Conservation (phyloP, 2,797 vertebrate species). For the Gymnopithys bicolor region DNA sequence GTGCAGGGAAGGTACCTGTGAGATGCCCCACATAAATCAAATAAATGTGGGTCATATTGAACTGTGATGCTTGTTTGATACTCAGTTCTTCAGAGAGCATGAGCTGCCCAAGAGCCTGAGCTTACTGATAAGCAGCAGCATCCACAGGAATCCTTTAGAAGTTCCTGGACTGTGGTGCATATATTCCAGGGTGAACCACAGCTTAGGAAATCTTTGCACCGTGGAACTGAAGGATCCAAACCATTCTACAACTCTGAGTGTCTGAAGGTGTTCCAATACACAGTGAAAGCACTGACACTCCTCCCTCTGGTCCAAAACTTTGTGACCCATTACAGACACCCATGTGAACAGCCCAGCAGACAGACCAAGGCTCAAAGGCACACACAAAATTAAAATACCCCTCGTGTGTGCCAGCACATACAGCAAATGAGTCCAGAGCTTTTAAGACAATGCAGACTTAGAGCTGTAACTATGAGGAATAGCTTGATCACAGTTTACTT, state of each 20-base stretch:
- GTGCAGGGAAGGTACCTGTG: not conserved
- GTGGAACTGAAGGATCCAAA: not conserved
- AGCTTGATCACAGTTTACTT: not conserved
- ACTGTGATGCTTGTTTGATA: not conserved
- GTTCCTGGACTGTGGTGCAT: not conserved
- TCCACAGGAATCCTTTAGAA: not conserved
- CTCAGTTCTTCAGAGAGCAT: not conserved
- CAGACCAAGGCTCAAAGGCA: not conserved
- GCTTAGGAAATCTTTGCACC: not conserved
- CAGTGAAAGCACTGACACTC: not conserved
- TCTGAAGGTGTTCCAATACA: not conserved
- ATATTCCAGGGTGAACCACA: not conserved
- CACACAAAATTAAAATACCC: not conserved
- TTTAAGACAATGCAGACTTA: not conserved
- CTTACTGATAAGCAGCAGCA: not conserved
- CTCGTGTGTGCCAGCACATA: not conserved
- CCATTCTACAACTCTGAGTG: not conserved
- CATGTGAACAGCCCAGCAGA: not conserved
- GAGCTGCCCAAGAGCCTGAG: not conserved
- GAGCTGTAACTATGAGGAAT: not conserved
- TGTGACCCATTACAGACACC: not conserved
- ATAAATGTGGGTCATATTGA: not conserved
- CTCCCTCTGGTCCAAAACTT: not conserved
- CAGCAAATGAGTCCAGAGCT: not conserved
- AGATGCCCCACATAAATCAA: not conserved